A percentile compares a stretch with the other conserved stretches of the same genome.
phyloP scores from a whole-genome alignment of 2,888 invertebrate genomes.

The Teleogryllus oceanicus region DNA sequence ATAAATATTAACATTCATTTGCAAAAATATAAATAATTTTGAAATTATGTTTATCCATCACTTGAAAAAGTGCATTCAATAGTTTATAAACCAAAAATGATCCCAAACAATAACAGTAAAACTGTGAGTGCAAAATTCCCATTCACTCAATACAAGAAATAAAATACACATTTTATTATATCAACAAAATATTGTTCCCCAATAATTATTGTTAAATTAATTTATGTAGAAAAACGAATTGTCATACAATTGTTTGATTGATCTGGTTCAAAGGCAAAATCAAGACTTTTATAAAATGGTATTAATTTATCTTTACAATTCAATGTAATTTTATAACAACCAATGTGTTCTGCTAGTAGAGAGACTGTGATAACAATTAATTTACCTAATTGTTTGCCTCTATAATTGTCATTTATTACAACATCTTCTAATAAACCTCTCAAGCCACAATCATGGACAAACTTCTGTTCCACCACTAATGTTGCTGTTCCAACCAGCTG shows the following conservation, averaged over 20 bases:
- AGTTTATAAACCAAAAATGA: too few species aligned
- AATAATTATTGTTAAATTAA: too few species aligned
- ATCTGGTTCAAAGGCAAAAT: not conserved
- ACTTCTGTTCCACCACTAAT: constrained; percentile 88
- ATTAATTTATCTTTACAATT: constrained; percentile 22
- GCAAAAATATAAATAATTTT: too few species aligned
- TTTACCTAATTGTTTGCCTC: constrained; percentile 95
- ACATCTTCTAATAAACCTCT: constrained; percentile 91
- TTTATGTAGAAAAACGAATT: not conserved
- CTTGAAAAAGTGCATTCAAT: too few species aligned
- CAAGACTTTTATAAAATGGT: not conserved
- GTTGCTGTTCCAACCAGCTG: constrained; percentile 83
- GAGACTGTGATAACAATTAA: not conserved
- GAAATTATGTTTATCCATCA: too few species aligned
- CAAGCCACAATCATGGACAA: constrained; percentile 86
- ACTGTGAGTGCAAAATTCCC: too few species aligned
- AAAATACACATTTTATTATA: too few species aligned
- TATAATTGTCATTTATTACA: constrained; percentile 83
- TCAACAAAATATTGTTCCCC: too few species aligned
- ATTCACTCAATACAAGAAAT: too few species aligned
- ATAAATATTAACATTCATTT: too few species aligned
- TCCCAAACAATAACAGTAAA: too few species aligned
- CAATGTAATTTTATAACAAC: not conserved
- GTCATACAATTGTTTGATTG: not conserved
- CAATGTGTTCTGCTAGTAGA: not conserved